Evolutionary conservation across 1,140 invertebrate genomes (phyloP).

Genomic region (Drosophila dunni): DNA sequence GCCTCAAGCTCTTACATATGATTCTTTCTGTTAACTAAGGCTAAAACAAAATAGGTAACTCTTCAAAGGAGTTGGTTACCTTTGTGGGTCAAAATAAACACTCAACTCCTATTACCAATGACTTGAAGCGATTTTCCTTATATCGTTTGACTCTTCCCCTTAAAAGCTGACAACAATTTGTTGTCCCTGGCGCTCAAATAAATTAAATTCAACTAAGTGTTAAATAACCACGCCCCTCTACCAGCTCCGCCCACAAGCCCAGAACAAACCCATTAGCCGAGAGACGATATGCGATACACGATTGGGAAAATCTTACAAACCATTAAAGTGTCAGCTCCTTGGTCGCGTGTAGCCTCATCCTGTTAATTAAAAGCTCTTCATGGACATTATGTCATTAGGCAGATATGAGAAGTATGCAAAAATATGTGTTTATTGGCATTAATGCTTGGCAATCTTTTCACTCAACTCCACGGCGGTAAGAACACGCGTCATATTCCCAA

Average conservation of each 20-base stretch:
- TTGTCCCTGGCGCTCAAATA: background rate
- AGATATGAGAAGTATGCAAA: conserved; percentile 43
- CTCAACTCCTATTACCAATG: too few relatives aligned
- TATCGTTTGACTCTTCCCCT: too few relatives aligned
- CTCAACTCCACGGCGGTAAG: conserved; percentile 10
- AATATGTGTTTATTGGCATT: conserved; percentile 19
- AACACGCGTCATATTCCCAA: conserved; percentile 54
- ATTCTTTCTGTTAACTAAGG: too few relatives aligned
- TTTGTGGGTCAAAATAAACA: background rate
- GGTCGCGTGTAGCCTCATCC: conserved; percentile 67
- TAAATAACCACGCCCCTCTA: conserved; percentile 36
- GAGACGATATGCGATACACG: conserved; percentile 18
- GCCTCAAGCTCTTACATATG: too few relatives aligned
- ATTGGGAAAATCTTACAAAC: conserved; percentile 66
- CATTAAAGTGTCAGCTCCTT: conserved; percentile 57
- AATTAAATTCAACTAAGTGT: conserved; percentile 25
- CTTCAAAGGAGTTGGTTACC: too few relatives aligned
- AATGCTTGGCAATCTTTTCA: conserved; percentile 48
- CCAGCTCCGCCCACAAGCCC: background rate
- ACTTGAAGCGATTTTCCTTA: too few relatives aligned
- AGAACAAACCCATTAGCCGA: conserved; percentile 27
- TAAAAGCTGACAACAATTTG: background rate
- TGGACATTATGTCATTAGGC: conserved; percentile 66
- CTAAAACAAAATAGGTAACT: too few relatives aligned
- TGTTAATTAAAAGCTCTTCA: conserved; percentile 74